Evolutionary conservation across 35 echinoderm and acorn worm species (phyloP), one percentile per base, ranked within the genome.

Genomic region (Heliocidaris erythrogramma): DNA sequence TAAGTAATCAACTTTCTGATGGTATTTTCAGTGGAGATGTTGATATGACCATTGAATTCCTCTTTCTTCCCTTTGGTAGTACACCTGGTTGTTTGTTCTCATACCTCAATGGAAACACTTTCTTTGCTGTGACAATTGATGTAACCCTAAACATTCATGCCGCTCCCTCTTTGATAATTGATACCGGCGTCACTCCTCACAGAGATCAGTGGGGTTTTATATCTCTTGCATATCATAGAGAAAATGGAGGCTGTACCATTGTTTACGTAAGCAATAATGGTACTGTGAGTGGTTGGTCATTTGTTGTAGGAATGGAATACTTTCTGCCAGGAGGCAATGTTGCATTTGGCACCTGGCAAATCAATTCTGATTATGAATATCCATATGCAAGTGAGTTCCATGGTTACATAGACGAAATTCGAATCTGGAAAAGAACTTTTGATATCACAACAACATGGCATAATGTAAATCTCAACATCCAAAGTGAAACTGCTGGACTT

Each of bases 371-470:
- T 24, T 16, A 30, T 30, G 91, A 56, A 95, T 35, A 92, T 31
- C 96, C 96, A 29, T 56, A 85, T 27, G 21, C 47, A 11, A 89
- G 93, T 50, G 71, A 91, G 85, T 98, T 94, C 91, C 49, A 60
- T 9, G 97, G 97, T 50, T 90, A 95, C 88, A 98, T 98, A 88
- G 97, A 98, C 95, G 97, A 98, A 91, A 13, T 98, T 0, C 49
- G 96, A 47, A 95, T 98, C 5, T 98, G 97, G 97, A 90, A 59
- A 18, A 85, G 90, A 89, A 96, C 94, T 9, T 97, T 98, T 93
- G 96, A 95, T 53, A 59, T 96, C 9, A 49, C 78, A 48, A 88
- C 59, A 30, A 50, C 97, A 2, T 96, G 96, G 95, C 88, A 96
- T 53, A 98, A 89, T 88, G 94, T 71, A n/a, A 86, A 88, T 49